phyloP scores from a whole-genome alignment of 1,140 invertebrate species.

The Drosophila bocqueti region DNA sequence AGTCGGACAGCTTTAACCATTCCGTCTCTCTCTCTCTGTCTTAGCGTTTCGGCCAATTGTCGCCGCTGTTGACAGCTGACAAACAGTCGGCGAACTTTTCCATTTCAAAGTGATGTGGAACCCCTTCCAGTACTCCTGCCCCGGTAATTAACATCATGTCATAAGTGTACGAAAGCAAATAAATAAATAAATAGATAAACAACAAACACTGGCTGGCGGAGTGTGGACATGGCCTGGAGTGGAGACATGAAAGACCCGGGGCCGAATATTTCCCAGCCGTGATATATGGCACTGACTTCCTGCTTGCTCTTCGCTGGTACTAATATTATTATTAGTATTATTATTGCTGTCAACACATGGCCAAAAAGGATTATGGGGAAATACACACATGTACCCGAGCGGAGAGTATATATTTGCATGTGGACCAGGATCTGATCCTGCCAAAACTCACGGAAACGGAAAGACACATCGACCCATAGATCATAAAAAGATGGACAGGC shows the following conservation, averaged over 20 bases:
- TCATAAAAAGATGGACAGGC: constrained; percentile 36
- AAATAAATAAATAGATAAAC: constrained; percentile 78
- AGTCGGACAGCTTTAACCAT: constrained; percentile 40
- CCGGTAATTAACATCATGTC: constrained; percentile 81
- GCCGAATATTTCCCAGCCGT: constrained; percentile 76
- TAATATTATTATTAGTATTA: constrained; percentile 29
- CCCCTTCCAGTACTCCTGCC: constrained; percentile 35
- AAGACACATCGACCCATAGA: constrained; percentile 13
- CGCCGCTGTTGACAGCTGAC: constrained; percentile 47
- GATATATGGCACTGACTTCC: constrained; percentile 77
- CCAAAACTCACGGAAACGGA: constrained; percentile 61
- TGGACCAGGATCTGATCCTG: background rate
- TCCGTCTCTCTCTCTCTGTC: background rate
- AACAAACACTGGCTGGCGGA: constrained; percentile 53
- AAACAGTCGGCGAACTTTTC: constrained; percentile 56
- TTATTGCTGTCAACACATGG: constrained; percentile 65
- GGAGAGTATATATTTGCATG: constrained; percentile 58
- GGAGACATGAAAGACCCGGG: constrained; percentile 68
- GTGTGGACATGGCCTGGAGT: constrained; percentile 1
- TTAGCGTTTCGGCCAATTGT: constrained; percentile 52
- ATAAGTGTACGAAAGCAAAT: constrained; percentile 79
- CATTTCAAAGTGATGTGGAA: constrained; percentile 44
- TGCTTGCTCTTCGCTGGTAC: constrained; percentile 28
- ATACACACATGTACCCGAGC: constrained; percentile 41
- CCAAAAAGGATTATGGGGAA: constrained; percentile 69